Evolutionary conservation across 2,113 vertebrate species (phyloP).

Genomic region (Damaliscus lunatus): DNA sequence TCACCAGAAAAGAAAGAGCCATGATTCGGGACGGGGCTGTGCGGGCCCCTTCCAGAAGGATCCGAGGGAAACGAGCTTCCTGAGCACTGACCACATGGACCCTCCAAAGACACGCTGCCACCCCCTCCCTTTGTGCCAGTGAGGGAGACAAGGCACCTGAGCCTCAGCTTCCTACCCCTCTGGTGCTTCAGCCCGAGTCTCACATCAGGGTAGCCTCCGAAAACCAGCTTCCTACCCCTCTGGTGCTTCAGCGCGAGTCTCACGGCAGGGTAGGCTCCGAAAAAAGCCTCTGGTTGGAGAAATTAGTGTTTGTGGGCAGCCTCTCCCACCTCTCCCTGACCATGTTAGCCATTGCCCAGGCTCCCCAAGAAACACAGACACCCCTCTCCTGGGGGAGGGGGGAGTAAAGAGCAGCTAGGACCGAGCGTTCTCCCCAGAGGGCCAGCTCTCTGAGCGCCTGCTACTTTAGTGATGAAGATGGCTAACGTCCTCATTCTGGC

Average conservation of each 20-base stretch:
- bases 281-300: neutral
- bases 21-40: neutral
- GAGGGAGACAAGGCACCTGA: neutral
- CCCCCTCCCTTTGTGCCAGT: neutral
- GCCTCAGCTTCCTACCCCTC: neutral
- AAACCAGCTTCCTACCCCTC: neutral
- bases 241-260: neutral
- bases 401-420: neutral
- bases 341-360: fast-evolving
- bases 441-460: neutral
- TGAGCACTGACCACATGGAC: neutral
- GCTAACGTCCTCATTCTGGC: neutral
- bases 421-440: neutral
- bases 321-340: neutral
- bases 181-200: neutral
- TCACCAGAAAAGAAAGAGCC: neutral
- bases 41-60: neutral
- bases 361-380: neutral
- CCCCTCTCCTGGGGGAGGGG: neutral
- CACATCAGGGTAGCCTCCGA: neutral
- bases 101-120: neutral
- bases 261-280: neutral
- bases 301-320: neutral
- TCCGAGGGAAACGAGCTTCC: neutral
- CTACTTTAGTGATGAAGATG: neutral